A percentile compares a stretch with the other conserved stretches of the same genome.
These are phyloP conservation scores for Erynnis tages DNA, from an alignment of 2,888 invertebrate genomes.

Conservation along the genomic window DNA sequence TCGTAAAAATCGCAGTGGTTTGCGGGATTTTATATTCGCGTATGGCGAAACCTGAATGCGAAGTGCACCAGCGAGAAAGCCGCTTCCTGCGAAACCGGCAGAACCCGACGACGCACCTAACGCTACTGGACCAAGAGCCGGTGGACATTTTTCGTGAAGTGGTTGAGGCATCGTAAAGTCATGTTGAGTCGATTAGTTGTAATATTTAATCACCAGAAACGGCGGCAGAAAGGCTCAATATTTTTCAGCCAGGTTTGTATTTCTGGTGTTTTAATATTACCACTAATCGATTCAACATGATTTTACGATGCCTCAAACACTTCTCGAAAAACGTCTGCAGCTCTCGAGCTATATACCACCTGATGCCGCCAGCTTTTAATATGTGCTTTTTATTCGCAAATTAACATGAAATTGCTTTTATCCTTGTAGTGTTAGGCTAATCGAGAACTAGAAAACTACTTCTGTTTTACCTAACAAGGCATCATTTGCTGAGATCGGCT, in stretches of 20 bases:
- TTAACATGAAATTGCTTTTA: slow-evolving; percentile 15
- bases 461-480: neutral
- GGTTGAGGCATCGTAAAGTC: too few relatives aligned
- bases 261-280: too few relatives aligned
- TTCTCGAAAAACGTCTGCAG: too few relatives aligned
- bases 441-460: neutral
- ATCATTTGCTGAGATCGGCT: neutral
- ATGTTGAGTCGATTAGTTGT: too few relatives aligned
- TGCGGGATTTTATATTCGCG: neutral
- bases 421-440: neutral
- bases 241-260: too few relatives aligned
- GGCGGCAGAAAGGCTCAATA: too few relatives aligned
- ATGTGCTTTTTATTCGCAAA: slow-evolving; percentile 23
- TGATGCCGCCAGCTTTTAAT: slow-evolving; percentile 1
- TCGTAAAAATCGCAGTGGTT: too few relatives aligned
- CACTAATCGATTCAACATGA: too few relatives aligned
- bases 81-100: slow-evolving; percentile 26
- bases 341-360: too few relatives aligned
- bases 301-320: too few relatives aligned
- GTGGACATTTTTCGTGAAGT: too few relatives aligned
- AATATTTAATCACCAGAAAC: too few relatives aligned
- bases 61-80: slow-evolving; percentile 22
- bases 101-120: slow-evolving; percentile 14
- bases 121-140: neutral
- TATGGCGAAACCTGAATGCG: slow-evolving; percentile 8